A percentile compares a stretch with the other conserved stretches of the same genome.
Conservation (phyloP, 2,888 invertebrate genomes). For the Tenthredo amoena region DNA sequence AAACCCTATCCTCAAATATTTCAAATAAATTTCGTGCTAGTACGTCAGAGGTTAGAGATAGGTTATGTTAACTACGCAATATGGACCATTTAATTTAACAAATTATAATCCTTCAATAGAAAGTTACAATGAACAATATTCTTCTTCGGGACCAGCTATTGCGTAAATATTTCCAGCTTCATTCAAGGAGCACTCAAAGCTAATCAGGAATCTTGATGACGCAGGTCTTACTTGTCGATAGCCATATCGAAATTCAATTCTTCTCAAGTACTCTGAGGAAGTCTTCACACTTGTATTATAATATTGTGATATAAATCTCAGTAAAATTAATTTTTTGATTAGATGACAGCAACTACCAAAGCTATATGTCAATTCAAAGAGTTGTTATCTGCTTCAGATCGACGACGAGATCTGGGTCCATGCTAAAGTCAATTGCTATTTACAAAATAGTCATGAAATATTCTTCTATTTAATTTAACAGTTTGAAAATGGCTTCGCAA, state of each 20-base stretch:
- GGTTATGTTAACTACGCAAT: conserved; percentile 51
- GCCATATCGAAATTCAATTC: neutral
- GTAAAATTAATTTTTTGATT: neutral
- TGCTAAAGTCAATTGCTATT: neutral
- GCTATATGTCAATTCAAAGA: neutral
- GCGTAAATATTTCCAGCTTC: no score
- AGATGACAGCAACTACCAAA: neutral
- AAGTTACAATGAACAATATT: neutral
- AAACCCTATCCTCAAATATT: neutral
- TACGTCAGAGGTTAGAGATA: conserved; percentile 4
- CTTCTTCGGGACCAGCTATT: no score
- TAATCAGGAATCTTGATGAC: neutral
- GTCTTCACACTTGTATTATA: neutral
- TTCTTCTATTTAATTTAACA: neutral
- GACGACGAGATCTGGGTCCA: neutral
- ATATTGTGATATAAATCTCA: neutral
- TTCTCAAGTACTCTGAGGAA: neutral
- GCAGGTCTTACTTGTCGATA: neutral
- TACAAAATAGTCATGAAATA: neutral
- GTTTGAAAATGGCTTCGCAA: conserved; percentile 58
- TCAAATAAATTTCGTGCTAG: neutral
- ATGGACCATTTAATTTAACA: conserved; percentile 38
- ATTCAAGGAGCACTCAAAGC: neutral
- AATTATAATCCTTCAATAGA: neutral
- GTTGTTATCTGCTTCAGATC: neutral